Base-by-base conservation (phyloP, 2,113 vertebrate species). In the Euleptes europaea region DNA sequence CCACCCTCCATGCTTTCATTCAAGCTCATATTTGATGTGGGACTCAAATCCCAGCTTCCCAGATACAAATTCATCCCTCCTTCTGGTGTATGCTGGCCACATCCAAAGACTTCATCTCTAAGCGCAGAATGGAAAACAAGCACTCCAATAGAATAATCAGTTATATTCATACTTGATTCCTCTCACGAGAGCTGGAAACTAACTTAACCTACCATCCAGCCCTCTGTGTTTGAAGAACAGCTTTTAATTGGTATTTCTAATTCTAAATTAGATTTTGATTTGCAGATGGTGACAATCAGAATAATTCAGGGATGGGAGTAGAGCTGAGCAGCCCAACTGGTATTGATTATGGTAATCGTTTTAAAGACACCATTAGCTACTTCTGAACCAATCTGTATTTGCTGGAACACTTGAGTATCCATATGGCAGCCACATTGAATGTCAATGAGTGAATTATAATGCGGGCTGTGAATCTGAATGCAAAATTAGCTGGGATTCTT, bases 381-480 rank as follows among this genome's bases (percentile, higher is more conserved):
- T 80, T 76, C 63, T 80, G 86, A 84, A 80, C 40, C 83, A 74
- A 65, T 66, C 77, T 85, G 33, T 70, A 26, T 11, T 31, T 31
- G 66, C 60, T 84, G 74, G 74, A 83, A 87, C 86, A 78, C 74
- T 84, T 71, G 54, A 42, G 67, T 80, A 35, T 86, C 72, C 78
- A 77, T 80, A 72, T 84, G 82, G 85, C 57, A 76, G n/a, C 49
- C 76, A 70, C 82, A 84, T 77, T 79, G 82, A 67, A 84, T 80
- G 78, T 72, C 82, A 73, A 87, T 78, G 74, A 86, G 76, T 87
- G 74, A 84, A 86, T 82, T 82, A 79, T 86, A 79, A 47, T 74
- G 26, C 23, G 31, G 67, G 19, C 78, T 66, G 63, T 87, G 82
- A 80, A 90, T 81, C 67, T 69, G 42, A 81, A 81, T 86, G 47